Conservation (phyloP, 2,113 vertebrate genomes). For the Trematocara macrostoma region DNA sequence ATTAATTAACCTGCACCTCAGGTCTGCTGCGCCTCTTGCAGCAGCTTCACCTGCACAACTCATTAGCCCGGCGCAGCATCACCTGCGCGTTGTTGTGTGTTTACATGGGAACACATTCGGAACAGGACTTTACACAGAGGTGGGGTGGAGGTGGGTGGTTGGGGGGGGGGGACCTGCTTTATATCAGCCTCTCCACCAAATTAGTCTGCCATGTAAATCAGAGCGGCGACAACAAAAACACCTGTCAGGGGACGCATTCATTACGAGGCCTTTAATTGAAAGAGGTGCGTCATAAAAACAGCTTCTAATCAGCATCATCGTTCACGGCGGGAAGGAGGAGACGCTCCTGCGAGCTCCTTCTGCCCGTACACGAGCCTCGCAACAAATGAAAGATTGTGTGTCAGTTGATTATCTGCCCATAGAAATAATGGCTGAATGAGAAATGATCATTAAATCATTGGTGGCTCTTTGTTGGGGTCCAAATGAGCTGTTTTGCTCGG, state of each 20-base stretch:
- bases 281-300: constrained; percentile 40
- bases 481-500: constrained; percentile 58
- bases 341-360: neutral
- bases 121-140: neutral
- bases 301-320: constrained; percentile 26
- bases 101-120: neutral
- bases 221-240: constrained; percentile 39
- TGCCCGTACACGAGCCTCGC: constrained; percentile 34
- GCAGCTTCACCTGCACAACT: constrained; percentile 26
- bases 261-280: constrained; percentile 46
- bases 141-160: neutral
- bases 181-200: constrained; percentile 25
- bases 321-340: neutral
- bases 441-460: constrained; percentile 69
- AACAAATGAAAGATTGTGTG: constrained; percentile 56
- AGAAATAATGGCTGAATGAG: constrained; percentile 68
- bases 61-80: constrained; percentile 28
- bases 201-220: constrained; percentile 56
- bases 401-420: constrained; percentile 71
- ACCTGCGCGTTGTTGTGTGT: constrained; percentile 19
- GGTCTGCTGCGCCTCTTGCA: constrained; percentile 35
- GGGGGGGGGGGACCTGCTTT: constrained; percentile 11
- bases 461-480: constrained; percentile 65
- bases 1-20: constrained; percentile 78
- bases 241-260: constrained; percentile 46